phyloP scores from a whole-genome alignment of 92 coral and sea anemone species.

The Diadumene lineata region DNA sequence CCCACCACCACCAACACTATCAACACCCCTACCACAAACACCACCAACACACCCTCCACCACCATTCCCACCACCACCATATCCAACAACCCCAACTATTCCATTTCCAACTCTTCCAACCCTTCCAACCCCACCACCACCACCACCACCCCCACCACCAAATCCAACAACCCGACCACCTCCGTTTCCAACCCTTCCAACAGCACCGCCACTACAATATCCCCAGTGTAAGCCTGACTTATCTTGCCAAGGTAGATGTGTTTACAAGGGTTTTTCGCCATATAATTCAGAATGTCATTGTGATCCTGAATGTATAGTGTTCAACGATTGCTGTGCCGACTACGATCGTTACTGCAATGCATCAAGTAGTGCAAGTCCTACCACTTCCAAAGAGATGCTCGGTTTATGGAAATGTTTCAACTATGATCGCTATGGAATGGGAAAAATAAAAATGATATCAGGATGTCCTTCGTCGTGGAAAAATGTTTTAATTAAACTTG shows the following conservation, averaged over 20 bases:
- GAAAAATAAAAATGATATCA: neutral
- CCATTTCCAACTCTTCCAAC: neutral
- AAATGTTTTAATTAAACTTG: neutral
- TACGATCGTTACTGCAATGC: neutral
- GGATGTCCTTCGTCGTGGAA: slow-evolving; percentile 20
- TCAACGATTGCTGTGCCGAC: slow-evolving; percentile 26
- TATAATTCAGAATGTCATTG: neutral
- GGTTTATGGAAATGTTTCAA: too few species aligned
- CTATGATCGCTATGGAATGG: neutral
- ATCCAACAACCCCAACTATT: neutral
- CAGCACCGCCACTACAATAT: neutral
- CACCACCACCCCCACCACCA: neutral
- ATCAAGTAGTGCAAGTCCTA: neutral
- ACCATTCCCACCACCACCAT: neutral
- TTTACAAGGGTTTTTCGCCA: neutral
- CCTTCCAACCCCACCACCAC: neutral
- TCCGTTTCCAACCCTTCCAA: neutral
- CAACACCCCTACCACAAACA: neutral
- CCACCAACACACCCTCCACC: neutral
- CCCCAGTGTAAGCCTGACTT: neutral
- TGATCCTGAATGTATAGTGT: slow-evolving; percentile 17
- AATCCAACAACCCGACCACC: neutral
- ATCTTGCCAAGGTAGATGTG: slow-evolving; percentile 3
- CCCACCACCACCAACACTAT: neutral
- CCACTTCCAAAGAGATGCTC: too few species aligned